Evolutionary conservation across 2,113 vertebrate genomes (phyloP).

Genomic region (Lates calcarifer): DNA sequence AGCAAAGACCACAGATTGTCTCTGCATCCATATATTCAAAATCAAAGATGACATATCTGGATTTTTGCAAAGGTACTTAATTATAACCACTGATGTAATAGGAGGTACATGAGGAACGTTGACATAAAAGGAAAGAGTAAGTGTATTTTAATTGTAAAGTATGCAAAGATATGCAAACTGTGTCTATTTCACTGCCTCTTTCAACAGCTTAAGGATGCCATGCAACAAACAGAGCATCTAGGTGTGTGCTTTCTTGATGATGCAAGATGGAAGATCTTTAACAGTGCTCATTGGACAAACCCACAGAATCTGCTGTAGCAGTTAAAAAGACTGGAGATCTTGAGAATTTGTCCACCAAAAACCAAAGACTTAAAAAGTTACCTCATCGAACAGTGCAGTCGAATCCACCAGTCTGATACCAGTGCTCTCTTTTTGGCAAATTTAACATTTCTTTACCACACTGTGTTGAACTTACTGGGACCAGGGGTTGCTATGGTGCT

Average conservation of each 20-base stretch:
- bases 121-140: background rate
- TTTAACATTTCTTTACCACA: too few species aligned
- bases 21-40: background rate
- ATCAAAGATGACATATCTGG: background rate
- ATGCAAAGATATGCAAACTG: background rate
- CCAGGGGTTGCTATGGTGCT: too few species aligned
- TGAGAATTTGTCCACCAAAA: too few species aligned
- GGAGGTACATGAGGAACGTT: background rate
- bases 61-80: background rate
- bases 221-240: background rate
- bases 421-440: too few species aligned
- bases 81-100: background rate
- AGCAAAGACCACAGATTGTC: background rate
- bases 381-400: too few species aligned
- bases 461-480: too few species aligned
- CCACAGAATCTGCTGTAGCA: background rate
- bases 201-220: background rate
- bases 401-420: too few species aligned
- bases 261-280: background rate
- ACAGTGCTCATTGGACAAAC: background rate
- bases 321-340: background rate
- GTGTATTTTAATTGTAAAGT: background rate
- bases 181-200: background rate
- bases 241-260: background rate
- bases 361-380: too few species aligned